Base-by-base conservation (phyloP, 2,113 vertebrate genomes). In the Glaucidium brasilianum region DNA sequence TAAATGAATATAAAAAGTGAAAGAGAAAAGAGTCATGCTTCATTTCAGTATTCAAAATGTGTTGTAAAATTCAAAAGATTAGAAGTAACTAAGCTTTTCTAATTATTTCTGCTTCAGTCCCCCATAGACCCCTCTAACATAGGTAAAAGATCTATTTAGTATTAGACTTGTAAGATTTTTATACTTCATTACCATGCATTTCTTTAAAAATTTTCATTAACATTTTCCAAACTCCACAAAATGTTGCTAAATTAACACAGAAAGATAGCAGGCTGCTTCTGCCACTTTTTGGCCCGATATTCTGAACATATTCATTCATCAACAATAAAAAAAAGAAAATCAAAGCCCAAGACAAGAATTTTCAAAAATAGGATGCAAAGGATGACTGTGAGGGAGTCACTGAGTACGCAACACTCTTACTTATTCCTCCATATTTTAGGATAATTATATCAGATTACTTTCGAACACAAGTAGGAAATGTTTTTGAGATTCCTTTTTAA, bases 401-500 rank as follows among this genome's bases (percentile, higher is more conserved):
- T 66, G 50, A 29, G 25, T 9, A 11, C 1, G 4, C 25, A 66
- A 14, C 10, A 15, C 10, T 55, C 6, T 22, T 50, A 27, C 2
- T 35, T 83, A 63, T 55, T 67, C 52, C 71, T 15, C 32, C 25
- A 18, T n/a, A 17, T 68, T 85, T 82, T 39, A 59, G 39, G n/a
- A 27, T 58, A 49, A 62, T 45, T 58, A 16, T 5, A 34, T 71
- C 63, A 41, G 67, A 56, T 72, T 67, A 43, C 29, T 79, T 76
- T 22, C 35, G 34, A 86, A 29, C 2, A 3, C 17, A 18, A 16
- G 2, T 25, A 66, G 37, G 20, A 85, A 62, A 29, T 0, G 3
- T 0, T 41, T 53, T 30, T 34, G 0, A 1, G 50, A 67, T 72
- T 67, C 4, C 10, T 81, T 71, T 80, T 59, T 29, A 3, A 75